phyloP scores from a whole-genome alignment of 2,888 invertebrate species.

The Spodoptera exigua region DNA sequence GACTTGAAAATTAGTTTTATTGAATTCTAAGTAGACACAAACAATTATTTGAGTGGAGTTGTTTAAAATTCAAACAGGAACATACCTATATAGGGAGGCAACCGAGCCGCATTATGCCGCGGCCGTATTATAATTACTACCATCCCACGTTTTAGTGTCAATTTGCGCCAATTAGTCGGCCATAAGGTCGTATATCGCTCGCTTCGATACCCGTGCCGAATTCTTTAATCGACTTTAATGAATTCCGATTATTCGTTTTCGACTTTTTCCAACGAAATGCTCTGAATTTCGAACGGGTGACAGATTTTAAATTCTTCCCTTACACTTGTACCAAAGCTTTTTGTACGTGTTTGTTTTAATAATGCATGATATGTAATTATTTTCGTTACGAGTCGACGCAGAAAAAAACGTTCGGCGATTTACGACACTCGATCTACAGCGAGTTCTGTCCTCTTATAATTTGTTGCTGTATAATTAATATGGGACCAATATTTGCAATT shows the following conservation, averaged over 20 bases:
- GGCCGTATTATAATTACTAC: conserved; percentile 68
- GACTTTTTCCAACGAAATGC: conserved; percentile 80
- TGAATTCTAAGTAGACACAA: conserved; percentile 60
- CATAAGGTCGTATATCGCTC: conserved; percentile 70
- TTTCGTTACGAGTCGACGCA: conserved; percentile 74
- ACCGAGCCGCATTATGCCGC: conserved; percentile 57
- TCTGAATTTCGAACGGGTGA: conserved; percentile 86
- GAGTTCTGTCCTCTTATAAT: conserved; percentile 55
- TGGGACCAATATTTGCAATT: conserved; percentile 58
- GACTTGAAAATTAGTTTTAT: conserved; percentile 59
- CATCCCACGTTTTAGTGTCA: conserved; percentile 72
- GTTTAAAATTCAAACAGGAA: conserved; percentile 60
- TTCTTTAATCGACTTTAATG: conserved; percentile 82
- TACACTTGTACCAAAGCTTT: conserved; percentile 84
- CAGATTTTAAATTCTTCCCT: conserved; percentile 88
- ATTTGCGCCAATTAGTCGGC: conserved; percentile 76
- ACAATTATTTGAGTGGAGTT: conserved; percentile 58
- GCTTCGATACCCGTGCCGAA: conserved; percentile 70
- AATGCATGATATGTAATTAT: conserved; percentile 86
- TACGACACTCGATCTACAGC: conserved; percentile 64
- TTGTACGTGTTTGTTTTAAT: conserved; percentile 80
- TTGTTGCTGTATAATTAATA: conserved; percentile 61
- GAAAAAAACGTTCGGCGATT: conserved; percentile 73
- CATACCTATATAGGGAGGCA: conserved; percentile 47
- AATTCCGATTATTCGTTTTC: conserved; percentile 80